Evolutionary conservation across 2,888 invertebrate genomes (phyloP).

Genomic region (Eupithecia abbreviata): DNA sequence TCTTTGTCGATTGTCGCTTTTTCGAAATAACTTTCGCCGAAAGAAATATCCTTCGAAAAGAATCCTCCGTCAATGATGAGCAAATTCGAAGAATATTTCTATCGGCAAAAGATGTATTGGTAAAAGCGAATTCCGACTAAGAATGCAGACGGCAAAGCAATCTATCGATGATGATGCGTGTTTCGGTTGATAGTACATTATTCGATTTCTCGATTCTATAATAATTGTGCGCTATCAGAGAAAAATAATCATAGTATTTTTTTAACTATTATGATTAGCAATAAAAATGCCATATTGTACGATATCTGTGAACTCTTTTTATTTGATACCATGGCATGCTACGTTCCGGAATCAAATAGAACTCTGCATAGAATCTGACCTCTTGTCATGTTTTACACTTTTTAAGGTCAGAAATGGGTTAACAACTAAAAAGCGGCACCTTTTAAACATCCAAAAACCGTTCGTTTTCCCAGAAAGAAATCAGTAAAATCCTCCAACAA

Average conservation of each 20-base stretch:
- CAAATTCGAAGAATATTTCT: neutral
- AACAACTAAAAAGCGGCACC: neutral
- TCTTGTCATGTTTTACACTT: neutral
- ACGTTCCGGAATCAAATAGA: too few species aligned
- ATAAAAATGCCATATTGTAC: neutral
- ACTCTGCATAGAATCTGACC: too few species aligned
- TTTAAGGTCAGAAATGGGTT: neutral
- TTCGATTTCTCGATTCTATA: neutral
- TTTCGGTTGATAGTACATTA: neutral
- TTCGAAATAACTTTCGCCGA: neutral
- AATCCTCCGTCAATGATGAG: neutral
- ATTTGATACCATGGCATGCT: neutral
- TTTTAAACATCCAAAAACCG: neutral
- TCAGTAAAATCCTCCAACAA: neutral
- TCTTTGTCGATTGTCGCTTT: neutral
- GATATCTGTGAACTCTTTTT: neutral
- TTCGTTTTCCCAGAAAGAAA: neutral
- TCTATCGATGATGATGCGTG: neutral
- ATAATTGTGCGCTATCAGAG: neutral
- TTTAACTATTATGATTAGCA: neutral
- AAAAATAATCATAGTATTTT: too few species aligned
- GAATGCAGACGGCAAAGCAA: neutral
- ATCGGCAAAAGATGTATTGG: neutral
- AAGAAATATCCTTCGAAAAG: neutral
- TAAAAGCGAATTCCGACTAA: neutral